Evolutionary conservation across 2,797 vertebrate genomes (phyloP).

Genomic region (Amazona ochrocephala): DNA sequence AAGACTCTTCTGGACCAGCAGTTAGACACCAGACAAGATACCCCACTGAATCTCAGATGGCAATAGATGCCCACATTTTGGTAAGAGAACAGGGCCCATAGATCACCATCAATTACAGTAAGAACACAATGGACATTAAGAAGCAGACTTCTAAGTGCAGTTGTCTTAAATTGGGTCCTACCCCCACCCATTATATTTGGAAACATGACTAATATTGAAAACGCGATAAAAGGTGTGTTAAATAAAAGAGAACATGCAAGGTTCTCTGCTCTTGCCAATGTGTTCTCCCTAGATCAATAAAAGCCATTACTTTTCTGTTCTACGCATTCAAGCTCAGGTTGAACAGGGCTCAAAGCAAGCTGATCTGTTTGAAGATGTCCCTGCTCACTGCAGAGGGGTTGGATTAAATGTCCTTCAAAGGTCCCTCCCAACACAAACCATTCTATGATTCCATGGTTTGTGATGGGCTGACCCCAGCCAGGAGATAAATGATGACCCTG

Average conservation of each 20-base stretch:
- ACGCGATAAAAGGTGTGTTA: rapidly evolving
- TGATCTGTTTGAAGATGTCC: not conserved
- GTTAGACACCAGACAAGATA: not conserved
- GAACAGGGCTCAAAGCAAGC: not conserved
- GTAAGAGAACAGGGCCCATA: not conserved
- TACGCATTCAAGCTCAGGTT: not conserved
- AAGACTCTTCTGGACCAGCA: not conserved
- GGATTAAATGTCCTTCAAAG: not conserved
- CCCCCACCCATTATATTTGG: rapidly evolving
- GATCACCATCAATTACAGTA: not conserved
- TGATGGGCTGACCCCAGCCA: not conserved
- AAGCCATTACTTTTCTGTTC: not conserved
- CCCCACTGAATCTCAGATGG: not conserved
- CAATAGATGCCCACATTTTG: not conserved
- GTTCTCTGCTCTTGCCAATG: not conserved
- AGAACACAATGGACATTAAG: not conserved
- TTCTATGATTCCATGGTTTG: not conserved
- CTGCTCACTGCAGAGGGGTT: not conserved
- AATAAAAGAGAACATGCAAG: rapidly evolving
- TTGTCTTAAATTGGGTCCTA: not conserved
- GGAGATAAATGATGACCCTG: not conserved
- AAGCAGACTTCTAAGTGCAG: not conserved
- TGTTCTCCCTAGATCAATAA: not conserved
- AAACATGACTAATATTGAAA: not conserved
- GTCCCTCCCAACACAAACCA: not conserved